These are phyloP conservation scores for Netelia melanura DNA, from an alignment of 2,888 invertebrate genomes.

Conservation along the genomic window DNA sequence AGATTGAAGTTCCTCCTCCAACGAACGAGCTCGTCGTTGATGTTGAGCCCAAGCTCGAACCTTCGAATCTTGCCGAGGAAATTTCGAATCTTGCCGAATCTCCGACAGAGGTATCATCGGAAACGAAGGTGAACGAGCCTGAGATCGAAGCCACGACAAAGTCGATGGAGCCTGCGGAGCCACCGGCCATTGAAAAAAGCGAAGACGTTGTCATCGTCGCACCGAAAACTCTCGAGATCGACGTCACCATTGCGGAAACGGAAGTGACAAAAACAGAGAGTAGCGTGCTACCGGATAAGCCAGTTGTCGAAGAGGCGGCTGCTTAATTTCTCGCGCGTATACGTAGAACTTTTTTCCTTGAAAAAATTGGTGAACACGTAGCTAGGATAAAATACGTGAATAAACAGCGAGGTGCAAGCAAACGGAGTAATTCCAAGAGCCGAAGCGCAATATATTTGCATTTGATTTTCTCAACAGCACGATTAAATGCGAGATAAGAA, in stretches of 20 bases:
- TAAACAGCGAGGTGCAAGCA: not conserved
- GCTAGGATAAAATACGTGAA: not conserved
- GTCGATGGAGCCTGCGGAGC: not conserved
- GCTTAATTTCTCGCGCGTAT: slow-evolving; percentile 74
- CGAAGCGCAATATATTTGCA: not conserved
- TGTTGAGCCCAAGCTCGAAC: not conserved
- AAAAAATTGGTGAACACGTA: not conserved
- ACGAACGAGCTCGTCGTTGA: slow-evolving; percentile 2
- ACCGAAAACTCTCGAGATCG: slow-evolving; percentile 52
- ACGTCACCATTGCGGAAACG: slow-evolving; percentile 49
- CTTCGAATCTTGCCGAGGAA: slow-evolving; percentile 7
- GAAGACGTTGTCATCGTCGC: slow-evolving; percentile 10
- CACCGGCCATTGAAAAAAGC: not conserved
- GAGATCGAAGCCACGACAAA: slow-evolving; percentile 31
- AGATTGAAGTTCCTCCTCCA: slow-evolving; percentile 1
- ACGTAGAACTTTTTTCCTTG: not conserved
- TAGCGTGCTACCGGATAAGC: slow-evolving; percentile 74
- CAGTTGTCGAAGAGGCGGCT: slow-evolving; percentile 81
- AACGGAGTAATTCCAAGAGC: not conserved
- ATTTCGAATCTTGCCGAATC: slow-evolving; percentile 27
- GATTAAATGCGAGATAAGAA: not conserved
- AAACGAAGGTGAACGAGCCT: not conserved
- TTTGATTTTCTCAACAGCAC: slow-evolving; percentile 23
- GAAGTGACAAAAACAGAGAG: slow-evolving; percentile 71
- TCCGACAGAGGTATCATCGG: slow-evolving; percentile 9